Evolutionary conservation across 2,113 vertebrate species (phyloP).

Genomic region (Centropus bengalensis): DNA sequence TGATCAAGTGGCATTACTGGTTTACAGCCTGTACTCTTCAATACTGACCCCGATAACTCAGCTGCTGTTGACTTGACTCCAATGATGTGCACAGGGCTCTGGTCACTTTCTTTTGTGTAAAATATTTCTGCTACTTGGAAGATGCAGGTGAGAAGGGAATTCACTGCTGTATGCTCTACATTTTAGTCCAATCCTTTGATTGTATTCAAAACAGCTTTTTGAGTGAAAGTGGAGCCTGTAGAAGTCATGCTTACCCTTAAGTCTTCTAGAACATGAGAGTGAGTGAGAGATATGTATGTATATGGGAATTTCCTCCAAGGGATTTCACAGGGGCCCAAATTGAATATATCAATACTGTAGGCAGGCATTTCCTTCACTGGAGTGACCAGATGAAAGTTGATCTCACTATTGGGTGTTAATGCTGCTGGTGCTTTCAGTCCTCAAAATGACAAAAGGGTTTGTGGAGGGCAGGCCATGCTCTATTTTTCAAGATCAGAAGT

Average conservation of each 20-base stretch:
- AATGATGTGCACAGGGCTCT: background rate
- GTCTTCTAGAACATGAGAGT: background rate
- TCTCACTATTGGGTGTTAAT: background rate
- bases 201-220: no score
- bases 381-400: background rate
- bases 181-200: background rate
- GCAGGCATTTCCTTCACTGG: background rate
- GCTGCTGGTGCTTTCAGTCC: background rate
- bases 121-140: background rate
- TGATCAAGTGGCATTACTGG: background rate
- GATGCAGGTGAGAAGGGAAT: background rate
- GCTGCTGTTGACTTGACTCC: background rate
- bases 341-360: background rate
- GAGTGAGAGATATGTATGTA: background rate
- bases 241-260: background rate
- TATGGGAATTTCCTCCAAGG: background rate
- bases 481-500: background rate
- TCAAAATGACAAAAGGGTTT: background rate
- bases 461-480: background rate
- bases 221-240: background rate
- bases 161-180: background rate
- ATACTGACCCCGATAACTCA: background rate
- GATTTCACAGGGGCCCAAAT: background rate
- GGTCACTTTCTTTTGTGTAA: background rate
- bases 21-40: background rate